Base-by-base conservation (phyloP, 2,888 invertebrate genomes). In the Spodoptera picta region DNA sequence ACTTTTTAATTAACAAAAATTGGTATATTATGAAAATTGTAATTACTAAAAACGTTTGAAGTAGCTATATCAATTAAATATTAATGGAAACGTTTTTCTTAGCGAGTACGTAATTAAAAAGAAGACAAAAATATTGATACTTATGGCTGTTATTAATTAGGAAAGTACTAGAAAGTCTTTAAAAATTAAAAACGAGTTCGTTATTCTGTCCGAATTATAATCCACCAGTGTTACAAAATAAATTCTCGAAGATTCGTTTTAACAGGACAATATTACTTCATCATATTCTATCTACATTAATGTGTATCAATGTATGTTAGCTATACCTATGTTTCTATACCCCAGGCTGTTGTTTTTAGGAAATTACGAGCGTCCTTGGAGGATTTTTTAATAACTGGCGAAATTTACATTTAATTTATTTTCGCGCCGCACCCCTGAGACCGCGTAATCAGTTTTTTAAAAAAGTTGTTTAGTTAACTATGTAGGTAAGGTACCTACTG, bases 161-260 rank as follows among this genome's bases (percentile, higher is more conserved):
- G 11, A 27, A 12, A 54, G 11, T 6, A 48, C 51, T 55, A 36
- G 9, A 27, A 27, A 51, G 27, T 56, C 31, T 27, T 5, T 1
- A 9, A 36, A 36, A 36, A 36, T 9, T 59, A 59, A 58, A 55
- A 64, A 54, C 47, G 48, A 55, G 52, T 65, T 48, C 45, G 19
- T 45, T 46, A 27, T 52, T 46, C 24, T 11, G 43, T 27, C 24
- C n/a, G 44, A 60, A 76, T 58, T 51, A 58, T 49, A 56, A 55
- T 11, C 27, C 5, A 19, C 19, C 19, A 19, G 27, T 27, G 27
- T 27, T 27, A 5, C 27, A 14, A 51, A 47, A 31, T 58, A 7
- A 60, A 23, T 41, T 48, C 41, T 56, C 53, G 48, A 14, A 50
- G 52, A 43, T 67, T 69, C 11, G 67, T 75, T 77, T 65, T 60